Evolutionary conservation across 2,113 vertebrate genomes (phyloP).

Genomic region (Pheucticus melanocephalus): DNA sequence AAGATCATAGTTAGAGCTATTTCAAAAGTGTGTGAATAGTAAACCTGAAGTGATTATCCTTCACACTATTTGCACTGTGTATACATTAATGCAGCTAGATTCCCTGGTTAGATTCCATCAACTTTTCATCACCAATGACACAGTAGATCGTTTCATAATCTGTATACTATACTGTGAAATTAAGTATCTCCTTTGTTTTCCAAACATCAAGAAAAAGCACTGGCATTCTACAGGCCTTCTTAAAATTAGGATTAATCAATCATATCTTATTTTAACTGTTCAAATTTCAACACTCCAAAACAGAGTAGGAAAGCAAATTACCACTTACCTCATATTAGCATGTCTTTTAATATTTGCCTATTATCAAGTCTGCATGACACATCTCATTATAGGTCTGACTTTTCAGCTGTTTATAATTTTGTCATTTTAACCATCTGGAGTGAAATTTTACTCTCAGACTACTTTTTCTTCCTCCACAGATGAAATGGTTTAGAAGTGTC

Average conservation of each 20-base stretch:
- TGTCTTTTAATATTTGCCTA: background rate
- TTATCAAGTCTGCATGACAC: background rate
- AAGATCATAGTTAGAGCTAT: background rate
- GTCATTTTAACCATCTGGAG: background rate
- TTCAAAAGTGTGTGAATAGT: background rate
- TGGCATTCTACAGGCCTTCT: background rate
- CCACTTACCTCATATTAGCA: background rate
- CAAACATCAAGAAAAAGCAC: background rate
- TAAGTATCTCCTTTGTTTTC: background rate
- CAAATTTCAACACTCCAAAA: background rate
- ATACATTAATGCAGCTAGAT: background rate
- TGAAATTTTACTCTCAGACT: background rate
- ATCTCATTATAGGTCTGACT: background rate
- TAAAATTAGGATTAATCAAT: background rate
- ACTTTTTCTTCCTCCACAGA: background rate
- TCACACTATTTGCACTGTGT: background rate
- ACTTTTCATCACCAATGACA: background rate
- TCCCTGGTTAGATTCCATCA: background rate
- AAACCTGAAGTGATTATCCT: background rate
- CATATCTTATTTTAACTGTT: background rate
- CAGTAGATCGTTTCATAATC: background rate
- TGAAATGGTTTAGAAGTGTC: background rate
- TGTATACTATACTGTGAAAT: background rate
- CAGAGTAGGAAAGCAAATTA: background rate
- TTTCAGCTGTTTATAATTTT: constrained; percentile 1